phyloP scores from a whole-genome alignment of 1,140 invertebrate species.

The Brachionus manjavacas region DNA sequence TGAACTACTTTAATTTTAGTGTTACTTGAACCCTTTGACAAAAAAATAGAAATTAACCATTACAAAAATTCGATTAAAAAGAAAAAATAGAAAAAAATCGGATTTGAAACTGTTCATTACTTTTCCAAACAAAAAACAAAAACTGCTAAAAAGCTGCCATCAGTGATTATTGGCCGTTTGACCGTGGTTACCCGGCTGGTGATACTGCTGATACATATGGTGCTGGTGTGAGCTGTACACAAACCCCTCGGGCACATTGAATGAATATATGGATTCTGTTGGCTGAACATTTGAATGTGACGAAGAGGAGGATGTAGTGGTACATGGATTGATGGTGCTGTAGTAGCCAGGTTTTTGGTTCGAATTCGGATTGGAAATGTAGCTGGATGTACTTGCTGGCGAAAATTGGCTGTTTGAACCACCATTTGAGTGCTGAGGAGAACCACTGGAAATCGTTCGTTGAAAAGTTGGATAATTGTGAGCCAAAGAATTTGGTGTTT shows the following conservation, averaged over 20 bases:
- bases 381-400: conserved; percentile 1
- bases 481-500: background rate
- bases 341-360: background rate
- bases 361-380: background rate
- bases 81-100: background rate
- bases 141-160: background rate
- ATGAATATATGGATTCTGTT: conserved; percentile 17
- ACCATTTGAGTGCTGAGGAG: background rate
- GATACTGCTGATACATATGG: background rate
- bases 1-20: background rate
- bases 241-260: background rate
- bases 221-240: background rate
- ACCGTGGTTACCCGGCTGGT: background rate
- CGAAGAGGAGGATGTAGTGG: background rate
- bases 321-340: background rate
- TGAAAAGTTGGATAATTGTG: conserved; percentile 16
- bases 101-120: background rate
- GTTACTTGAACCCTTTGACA: background rate
- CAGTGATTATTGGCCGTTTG: conserved; percentile 20
- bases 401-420: background rate
- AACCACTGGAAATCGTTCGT: background rate
- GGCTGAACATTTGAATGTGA: conserved; percentile 18
- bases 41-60: background rate
- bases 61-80: background rate
- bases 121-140: background rate